Evolutionary conservation across 2,888 invertebrate species (phyloP), one percentile per base, ranked within the genome.

Genomic region (Mimachlamys varia): DNA sequence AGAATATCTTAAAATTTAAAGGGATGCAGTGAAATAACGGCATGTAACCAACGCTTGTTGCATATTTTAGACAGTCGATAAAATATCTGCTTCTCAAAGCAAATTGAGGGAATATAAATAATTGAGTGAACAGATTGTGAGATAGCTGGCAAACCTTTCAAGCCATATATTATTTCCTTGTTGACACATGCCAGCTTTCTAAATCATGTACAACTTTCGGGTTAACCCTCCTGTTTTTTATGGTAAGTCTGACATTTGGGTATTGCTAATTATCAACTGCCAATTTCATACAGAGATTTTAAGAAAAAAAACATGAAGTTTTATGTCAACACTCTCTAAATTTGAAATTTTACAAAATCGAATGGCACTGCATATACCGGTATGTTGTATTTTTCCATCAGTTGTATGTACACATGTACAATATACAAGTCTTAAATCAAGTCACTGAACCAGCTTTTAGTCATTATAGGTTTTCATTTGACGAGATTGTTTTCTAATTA

Each of bases 31-130:
- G 44, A 44, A 58, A 76, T 76, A 33, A 76, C 27, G 76, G 33
- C 76, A 76, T 33, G 76, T 76, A 33, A 76, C 12, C 27, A 27
- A 33, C 76, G 0, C 76, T 15, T 76, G 76, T 27, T 76, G 76
- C 10, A 76, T 76, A 27, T 76, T 27, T 76, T 76, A 76, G 62
- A 62, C n/a, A n/a, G 76, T 76, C 76, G 33, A 76, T 76, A 76
- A 76, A 76, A 19, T 58, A 58, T 2, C 33, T 76, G 76, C 33
- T 76, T 76, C 76, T 76, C 76, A 76, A 44, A 27, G 27, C 27
- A 22, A 76, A 76, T 33, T 76, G 12, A 76, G 12, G 27, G 76
- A 27, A 10, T 33, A 76, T 76, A 33, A 76, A 76, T 76, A 27
- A 76, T 76, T 76, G 7, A 76, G 76, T 76, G 76, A 33, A 33